Evolutionary conservation across 1,140 invertebrate species (phyloP), one percentile per base, ranked within the genome.

Genomic region (Drosophila virilis): DNA sequence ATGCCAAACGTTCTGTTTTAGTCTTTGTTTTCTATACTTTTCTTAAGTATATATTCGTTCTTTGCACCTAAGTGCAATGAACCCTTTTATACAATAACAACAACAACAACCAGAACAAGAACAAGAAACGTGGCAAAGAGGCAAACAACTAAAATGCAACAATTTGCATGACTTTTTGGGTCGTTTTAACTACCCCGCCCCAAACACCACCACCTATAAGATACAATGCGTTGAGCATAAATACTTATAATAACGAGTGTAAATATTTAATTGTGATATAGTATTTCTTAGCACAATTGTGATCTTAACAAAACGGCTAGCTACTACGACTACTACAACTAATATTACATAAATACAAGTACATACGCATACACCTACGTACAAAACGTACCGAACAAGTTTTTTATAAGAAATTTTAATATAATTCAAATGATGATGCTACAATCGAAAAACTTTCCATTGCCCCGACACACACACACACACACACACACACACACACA

Each of bases 221-320:
- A 72, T 70, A 38, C 58, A 75, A 70, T 66, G 54, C 70, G 37
- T 35, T 45, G 50, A 73, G 55, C 35, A 68, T 68, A 66, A 78
- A 75, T 70, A 78, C 65, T 78, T 84, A 84, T 80, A 89, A 88
- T 84, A 88, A 88, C 60, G 59, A 84, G 69, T 89, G 85, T 89
- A 89, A 89, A 89, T 89, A 89, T 59, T 89, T 89, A 89, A 89
- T 89, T 89, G 84, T 89, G 84, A 89, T 89, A 89, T 89, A 89
- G 84, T 89, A 89, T 84, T 89, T 89, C 80, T 89, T 89, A 89
- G 84, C 84, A 89, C 84, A 89, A 89, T 89, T 89, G 84, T 89
- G 84, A 89, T 89, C 80, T 80, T 78, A 89, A 84, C 73, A 74
- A 88, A 82, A 85, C 74, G 82, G 81, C 81, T 85, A 76, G 81